Conservation (phyloP, 2,797 vertebrate genomes). For the Amazonetta brasiliensis region DNA sequence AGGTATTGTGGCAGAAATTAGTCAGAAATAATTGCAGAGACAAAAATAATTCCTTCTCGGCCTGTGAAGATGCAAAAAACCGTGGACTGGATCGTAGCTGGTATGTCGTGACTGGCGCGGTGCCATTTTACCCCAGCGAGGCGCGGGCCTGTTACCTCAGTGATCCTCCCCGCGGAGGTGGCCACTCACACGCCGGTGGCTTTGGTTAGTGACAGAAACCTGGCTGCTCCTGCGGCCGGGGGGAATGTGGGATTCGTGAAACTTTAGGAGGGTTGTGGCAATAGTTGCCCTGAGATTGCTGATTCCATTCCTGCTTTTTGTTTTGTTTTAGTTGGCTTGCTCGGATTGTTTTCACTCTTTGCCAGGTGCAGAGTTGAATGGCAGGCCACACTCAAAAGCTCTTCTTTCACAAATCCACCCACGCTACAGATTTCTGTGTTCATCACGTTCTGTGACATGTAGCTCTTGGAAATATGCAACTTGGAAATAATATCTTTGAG, state of each 20-base stretch:
- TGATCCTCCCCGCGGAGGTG: background rate
- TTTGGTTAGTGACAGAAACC: conserved; percentile 63
- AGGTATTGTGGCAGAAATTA: conserved; percentile 38
- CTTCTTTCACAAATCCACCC: conserved; percentile 75
- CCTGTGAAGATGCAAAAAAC: background rate
- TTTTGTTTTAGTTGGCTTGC: conserved; percentile 70
- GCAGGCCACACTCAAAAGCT: conserved; percentile 75
- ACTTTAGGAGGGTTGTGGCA: conserved; percentile 55
- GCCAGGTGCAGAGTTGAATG: conserved; percentile 78
- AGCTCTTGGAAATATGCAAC: conserved; percentile 62
- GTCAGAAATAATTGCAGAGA: conserved; percentile 33
- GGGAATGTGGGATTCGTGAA: conserved; percentile 54
- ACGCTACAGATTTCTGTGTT: conserved; percentile 71
- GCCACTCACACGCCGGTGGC: conserved; percentile 14
- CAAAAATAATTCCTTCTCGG: conserved; percentile 5
- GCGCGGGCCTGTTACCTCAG: background rate
- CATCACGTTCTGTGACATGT: conserved; percentile 69
- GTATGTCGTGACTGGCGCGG: background rate
- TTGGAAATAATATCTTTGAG: conserved; percentile 60
- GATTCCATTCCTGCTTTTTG: conserved; percentile 70
- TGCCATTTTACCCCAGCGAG: background rate
- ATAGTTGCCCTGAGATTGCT: conserved; percentile 72
- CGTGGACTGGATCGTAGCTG: background rate
- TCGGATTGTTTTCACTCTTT: conserved; percentile 68
- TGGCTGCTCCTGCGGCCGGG: conserved; percentile 52